Percentiles rank a stretch among this genome's conserved stretches.
Evolutionary conservation across 1,140 invertebrate species (phyloP).

Genomic region (Scaptomyza hsui): DNA sequence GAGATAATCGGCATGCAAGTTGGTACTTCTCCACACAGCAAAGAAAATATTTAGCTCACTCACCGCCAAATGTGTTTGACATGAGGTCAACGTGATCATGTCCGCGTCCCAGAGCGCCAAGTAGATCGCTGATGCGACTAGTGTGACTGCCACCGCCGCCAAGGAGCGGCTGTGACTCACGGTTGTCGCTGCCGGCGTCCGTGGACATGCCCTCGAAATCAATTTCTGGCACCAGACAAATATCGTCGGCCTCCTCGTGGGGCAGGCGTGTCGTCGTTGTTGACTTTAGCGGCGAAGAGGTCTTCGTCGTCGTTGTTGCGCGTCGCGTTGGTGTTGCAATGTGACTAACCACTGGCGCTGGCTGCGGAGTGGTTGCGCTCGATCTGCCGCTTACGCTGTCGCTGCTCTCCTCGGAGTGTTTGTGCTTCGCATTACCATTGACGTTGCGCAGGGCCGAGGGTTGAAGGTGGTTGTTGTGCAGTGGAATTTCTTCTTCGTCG

Average conservation of each 20-base stretch:
- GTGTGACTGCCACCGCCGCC: conserved; percentile 85
- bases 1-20: conserved; percentile 40
- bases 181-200: conserved; percentile 89
- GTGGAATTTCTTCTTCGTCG: conserved; percentile 60
- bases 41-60: conserved; percentile 46
- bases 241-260: conserved; percentile 77
- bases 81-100: conserved; percentile 89
- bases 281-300: conserved; percentile 63
- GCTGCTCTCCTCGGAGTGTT: conserved; percentile 49
- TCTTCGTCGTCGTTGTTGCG: conserved; percentile 24
- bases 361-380: conserved; percentile 40
- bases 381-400: conserved; percentile 43
- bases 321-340: conserved; percentile 49
- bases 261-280: conserved; percentile 49
- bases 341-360: conserved; percentile 55
- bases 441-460: conserved; percentile 43
- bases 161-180: conserved; percentile 95
- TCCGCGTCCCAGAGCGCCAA: conserved; percentile 63
- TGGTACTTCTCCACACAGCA: not conserved
- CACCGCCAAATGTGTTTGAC: conserved; percentile 93
- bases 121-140: conserved; percentile 67
- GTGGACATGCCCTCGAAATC: conserved; percentile 86
- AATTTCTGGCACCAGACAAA: conserved; percentile 81
- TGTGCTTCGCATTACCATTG: conserved; percentile 37
- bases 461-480: conserved; percentile 37